Base-by-base conservation (phyloP, 2,113 vertebrate genomes). In the Cettia cetti region DNA sequence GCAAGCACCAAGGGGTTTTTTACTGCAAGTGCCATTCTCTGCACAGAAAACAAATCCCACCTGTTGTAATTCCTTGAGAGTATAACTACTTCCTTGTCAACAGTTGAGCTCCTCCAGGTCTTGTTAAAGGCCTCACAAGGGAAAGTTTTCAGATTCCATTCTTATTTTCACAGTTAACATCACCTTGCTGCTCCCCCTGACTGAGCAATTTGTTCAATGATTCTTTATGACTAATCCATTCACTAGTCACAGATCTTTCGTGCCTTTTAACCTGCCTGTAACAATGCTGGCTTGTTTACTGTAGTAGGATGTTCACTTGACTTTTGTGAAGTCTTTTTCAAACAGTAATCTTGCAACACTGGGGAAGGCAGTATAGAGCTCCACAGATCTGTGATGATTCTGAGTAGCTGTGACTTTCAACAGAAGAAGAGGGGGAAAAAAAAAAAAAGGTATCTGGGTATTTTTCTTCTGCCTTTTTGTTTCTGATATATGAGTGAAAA, bases 111-210 rank as follows among this genome's bases (percentile, higher is more conserved):
- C 54, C 11, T 57, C 70, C 37, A 61, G 11, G 42, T 86, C 11
- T 86, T 77, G 28, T 61, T 89, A 74, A 83, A 77, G 37, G 15
- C 40, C 33, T 77, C 42, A 24, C 60, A 53, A 3, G 3, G 22
- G 24, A 82, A 92, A 68, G 44, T 53, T 74, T 49, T 39, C 63
- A 61, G 78, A 83, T 54, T 69, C 49, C n/a, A 52, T 59, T 92
- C 53, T 64, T 68, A 75, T 65, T 89, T 86, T 61, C 54, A 30
- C 89, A 95, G 68, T 79, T 44, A 88, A 61, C 52, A 56, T 22
- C 26, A 70, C n/a, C 40, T 61, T 53, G 45, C 30, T 0, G 0
- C 14, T 94, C 26, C 30, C 71, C 10, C 17, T 83, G 31, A 81
- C 2, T 42, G n/a, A 90, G 50, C 18, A 80, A 28, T 45, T 80